These are phyloP conservation scores for Carassius gibelio DNA, from an alignment of 2,113 vertebrate genomes.

Conservation along the genomic window DNA sequence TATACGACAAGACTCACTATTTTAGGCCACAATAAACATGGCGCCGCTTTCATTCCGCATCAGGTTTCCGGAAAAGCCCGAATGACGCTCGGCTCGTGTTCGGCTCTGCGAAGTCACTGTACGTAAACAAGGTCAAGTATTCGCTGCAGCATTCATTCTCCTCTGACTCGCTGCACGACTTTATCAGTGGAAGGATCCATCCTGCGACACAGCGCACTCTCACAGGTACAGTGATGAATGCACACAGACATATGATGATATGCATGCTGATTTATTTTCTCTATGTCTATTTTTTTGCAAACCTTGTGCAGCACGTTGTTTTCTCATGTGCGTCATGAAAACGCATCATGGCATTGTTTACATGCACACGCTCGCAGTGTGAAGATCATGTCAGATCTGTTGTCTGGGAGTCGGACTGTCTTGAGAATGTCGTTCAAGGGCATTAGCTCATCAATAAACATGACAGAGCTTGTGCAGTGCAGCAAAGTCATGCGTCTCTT, in stretches of 20 bases:
- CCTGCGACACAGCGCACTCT: not conserved
- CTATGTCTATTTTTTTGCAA: not conserved
- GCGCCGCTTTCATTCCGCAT: not conserved
- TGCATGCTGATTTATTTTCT: not conserved
- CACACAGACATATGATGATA: not conserved
- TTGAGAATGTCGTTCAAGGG: conserved; percentile 4
- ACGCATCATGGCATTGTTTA: conserved; percentile 17
- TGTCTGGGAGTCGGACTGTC: no score
- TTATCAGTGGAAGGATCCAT: no score
- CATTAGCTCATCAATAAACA: conserved; percentile 22
- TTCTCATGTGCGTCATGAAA: not conserved
- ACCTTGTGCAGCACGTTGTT: not conserved
- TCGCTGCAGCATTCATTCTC: conserved; percentile 62
- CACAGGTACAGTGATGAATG: conserved; percentile 28
- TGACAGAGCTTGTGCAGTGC: conserved; percentile 50
- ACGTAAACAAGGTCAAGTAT: conserved; percentile 76
- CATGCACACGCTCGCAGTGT: not conserved
- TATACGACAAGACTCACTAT: not conserved
- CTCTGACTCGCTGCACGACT: conserved; percentile 8
- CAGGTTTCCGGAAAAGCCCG: conserved; percentile 63
- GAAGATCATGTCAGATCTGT: conserved; percentile 3
- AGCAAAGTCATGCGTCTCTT: conserved; percentile 63
- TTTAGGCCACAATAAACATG: conserved; percentile 37
- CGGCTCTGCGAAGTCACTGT: conserved; percentile 50
- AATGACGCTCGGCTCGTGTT: conserved; percentile 54